phyloP scores from a whole-genome alignment of 2,888 invertebrate genomes.

The Campopleginae sp. region DNA sequence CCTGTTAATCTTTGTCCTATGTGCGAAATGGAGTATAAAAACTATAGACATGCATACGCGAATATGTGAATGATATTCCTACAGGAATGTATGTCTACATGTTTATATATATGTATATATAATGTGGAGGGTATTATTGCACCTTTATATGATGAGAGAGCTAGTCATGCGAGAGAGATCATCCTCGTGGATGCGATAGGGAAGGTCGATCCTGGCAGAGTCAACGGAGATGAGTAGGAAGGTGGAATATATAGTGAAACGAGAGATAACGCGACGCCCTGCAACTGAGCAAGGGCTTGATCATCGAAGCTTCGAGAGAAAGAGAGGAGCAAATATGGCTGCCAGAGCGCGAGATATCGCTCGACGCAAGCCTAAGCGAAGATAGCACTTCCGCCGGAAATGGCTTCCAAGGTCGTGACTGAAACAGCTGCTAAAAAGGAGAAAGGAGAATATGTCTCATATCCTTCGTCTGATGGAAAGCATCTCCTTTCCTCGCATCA shows the following conservation, averaged over 20 bases:
- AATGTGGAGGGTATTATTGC: conserved; percentile 50
- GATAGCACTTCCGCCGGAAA: conserved; percentile 58
- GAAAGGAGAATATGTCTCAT: background rate
- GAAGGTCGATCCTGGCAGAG: conserved; percentile 41
- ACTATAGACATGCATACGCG: background rate
- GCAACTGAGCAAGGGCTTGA: conserved; percentile 21
- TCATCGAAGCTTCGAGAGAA: conserved; percentile 5
- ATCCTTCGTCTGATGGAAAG: conserved; percentile 19
- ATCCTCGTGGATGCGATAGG: conserved; percentile 53
- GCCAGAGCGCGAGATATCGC: conserved; percentile 42
- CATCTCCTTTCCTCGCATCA: conserved; percentile 12
- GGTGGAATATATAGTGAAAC: conserved; percentile 27
- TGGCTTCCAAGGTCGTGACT: conserved; percentile 59
- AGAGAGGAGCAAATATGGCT: conserved; percentile 35
- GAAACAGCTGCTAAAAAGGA: conserved; percentile 35
- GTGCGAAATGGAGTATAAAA: conserved; percentile 5
- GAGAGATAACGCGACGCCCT: conserved; percentile 28
- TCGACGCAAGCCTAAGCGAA: conserved; percentile 53
- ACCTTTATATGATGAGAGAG: conserved; percentile 52
- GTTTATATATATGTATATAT: conserved; percentile 27
- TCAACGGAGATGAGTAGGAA: background rate
- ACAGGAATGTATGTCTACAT: background rate
- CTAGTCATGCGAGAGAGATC: conserved; percentile 61
- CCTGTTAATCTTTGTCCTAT: background rate
- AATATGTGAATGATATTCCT: background rate